A percentile compares a stretch with the other conserved stretches of the same genome.
Conservation (phyloP, 2,888 invertebrate genomes). For the Dicyrtomina minuta region DNA sequence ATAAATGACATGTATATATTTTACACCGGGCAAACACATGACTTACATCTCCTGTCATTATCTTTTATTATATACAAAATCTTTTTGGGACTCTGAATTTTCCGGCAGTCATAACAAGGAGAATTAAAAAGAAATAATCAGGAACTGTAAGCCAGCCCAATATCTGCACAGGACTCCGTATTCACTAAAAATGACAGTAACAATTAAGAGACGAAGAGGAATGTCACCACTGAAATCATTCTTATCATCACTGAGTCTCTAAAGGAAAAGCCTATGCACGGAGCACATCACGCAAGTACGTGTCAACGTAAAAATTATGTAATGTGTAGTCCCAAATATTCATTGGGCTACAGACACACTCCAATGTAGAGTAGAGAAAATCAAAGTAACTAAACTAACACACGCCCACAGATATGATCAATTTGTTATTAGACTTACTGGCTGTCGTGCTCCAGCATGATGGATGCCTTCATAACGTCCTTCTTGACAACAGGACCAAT, state of each 20-base stretch:
- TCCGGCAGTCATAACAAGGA: too few relatives aligned
- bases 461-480: conserved; percentile 99
- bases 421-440: conserved; percentile 67
- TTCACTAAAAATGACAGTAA: not conserved
- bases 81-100: too few relatives aligned
- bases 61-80: not conserved
- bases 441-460: conserved; percentile 97
- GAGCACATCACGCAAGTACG: not conserved
- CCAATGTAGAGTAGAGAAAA: not conserved
- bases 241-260: not conserved
- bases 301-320: too few relatives aligned
- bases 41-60: not conserved
- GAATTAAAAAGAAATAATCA: too few relatives aligned
- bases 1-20: not conserved
- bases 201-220: conserved; percentile 5
- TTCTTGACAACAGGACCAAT: conserved; percentile 99
- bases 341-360: too few relatives aligned
- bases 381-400: not conserved
- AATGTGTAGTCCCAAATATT: too few relatives aligned
- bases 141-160: too few relatives aligned
- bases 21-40: not conserved
- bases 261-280: not conserved
- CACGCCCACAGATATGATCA: conserved; percentile 1
- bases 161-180: not conserved
- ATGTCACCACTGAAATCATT: conserved; percentile 8